Percentiles rank a stretch among this genome's conserved stretches.
phyloP scores from a whole-genome alignment of 1,140 invertebrate species.

The Thereuonema tuberculata region DNA sequence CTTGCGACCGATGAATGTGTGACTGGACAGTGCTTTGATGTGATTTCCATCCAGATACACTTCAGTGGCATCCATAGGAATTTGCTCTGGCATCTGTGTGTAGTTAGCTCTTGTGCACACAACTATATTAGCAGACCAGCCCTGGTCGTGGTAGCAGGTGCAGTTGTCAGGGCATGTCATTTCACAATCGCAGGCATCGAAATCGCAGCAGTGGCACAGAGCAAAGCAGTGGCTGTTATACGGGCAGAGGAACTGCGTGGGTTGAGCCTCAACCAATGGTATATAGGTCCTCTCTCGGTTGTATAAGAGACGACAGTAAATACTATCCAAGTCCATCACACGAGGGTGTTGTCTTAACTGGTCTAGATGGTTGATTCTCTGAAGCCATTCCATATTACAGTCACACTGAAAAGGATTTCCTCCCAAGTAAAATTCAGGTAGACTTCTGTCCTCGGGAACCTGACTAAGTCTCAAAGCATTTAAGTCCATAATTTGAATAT shows the following conservation, averaged over 20 bases:
- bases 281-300: constrained; percentile 63
- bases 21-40: constrained; percentile 65
- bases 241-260: constrained; percentile 72
- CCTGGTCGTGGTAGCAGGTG: constrained; percentile 81
- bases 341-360: constrained; percentile 65
- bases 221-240: constrained; percentile 88
- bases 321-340: constrained; percentile 78
- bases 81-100: constrained; percentile 57
- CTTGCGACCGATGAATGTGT: constrained; percentile 80
- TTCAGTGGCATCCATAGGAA: constrained; percentile 87
- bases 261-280: constrained; percentile 59
- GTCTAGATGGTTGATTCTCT: constrained; percentile 61
- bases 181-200: constrained; percentile 87
- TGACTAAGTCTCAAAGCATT: constrained; percentile 57
- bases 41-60: constrained; percentile 82
- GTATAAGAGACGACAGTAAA: constrained; percentile 78
- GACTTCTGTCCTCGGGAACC: constrained; percentile 45
- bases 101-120: constrained; percentile 68
- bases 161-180: constrained; percentile 86
- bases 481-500: constrained; percentile 63
- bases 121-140: constrained; percentile 81
- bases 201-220: constrained; percentile 84
- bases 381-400: constrained; percentile 79
- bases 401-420: constrained; percentile 77
- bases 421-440: constrained; percentile 74